These are phyloP conservation scores for Apamea monoglypha DNA, from an alignment of 2,888 invertebrate genomes.

Conservation along the genomic window DNA sequence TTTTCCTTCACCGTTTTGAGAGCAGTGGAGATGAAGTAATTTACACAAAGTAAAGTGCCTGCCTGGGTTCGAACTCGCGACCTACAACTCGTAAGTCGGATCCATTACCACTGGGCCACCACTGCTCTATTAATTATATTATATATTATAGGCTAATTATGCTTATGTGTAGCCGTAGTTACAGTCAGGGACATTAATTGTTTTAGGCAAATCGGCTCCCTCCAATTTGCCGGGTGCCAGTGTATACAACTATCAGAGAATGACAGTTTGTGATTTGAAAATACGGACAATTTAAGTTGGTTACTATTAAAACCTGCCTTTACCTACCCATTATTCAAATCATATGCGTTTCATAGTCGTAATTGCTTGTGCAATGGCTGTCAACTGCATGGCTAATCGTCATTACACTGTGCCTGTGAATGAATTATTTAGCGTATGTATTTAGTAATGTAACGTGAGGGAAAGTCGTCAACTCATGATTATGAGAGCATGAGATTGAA, in stretches of 20 bases:
- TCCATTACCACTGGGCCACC: too few relatives aligned
- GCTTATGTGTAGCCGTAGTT: neutral
- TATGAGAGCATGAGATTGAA: conserved; percentile 35
- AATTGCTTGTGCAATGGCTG: conserved; percentile 55
- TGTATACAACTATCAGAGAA: neutral
- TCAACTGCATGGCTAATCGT: conserved; percentile 50
- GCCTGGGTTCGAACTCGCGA: too few relatives aligned
- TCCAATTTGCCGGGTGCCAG: neutral
- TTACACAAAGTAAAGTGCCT: too few relatives aligned
- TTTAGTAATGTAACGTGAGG: conserved; percentile 33
- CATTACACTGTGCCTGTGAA: conserved; percentile 43
- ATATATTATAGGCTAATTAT: neutral
- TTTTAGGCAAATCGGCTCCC: neutral
- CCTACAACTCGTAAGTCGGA: too few relatives aligned
- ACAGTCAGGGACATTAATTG: neutral
- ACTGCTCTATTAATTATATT: too few relatives aligned
- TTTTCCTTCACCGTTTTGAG: too few relatives aligned
- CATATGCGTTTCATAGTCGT: conserved; percentile 46
- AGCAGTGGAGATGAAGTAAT: too few relatives aligned
- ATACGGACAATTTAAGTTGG: neutral
- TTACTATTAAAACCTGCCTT: neutral
- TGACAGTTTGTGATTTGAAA: neutral
- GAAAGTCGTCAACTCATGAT: conserved; percentile 52
- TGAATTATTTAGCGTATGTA: conserved; percentile 52
- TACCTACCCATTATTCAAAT: conserved; percentile 49